Percentiles rank a stretch among this genome's conserved stretches.
These are phyloP conservation scores for Melanerpes aurifrons DNA, from an alignment of 2,113 vertebrate species.

Conservation along the genomic window DNA sequence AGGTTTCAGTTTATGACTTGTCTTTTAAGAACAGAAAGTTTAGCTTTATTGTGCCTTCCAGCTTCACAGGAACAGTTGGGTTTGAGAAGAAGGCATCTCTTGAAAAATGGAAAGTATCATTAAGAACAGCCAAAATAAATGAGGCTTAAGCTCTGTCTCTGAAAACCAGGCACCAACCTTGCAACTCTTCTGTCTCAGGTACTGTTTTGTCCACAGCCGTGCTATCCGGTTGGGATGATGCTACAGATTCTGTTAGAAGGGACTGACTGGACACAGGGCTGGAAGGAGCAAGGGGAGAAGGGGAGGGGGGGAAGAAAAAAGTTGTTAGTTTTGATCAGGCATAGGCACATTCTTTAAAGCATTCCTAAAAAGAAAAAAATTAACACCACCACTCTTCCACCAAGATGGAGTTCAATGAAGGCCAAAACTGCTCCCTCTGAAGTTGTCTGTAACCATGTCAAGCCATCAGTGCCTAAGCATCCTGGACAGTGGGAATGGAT, in stretches of 20 bases:
- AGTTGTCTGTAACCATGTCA: not conserved
- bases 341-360: not conserved
- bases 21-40: not conserved
- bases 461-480: not conserved
- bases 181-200: constrained; percentile 81
- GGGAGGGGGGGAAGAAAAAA: not conserved
- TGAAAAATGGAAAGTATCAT: not conserved
- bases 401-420: not conserved
- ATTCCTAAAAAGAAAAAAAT: not conserved
- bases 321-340: not conserved
- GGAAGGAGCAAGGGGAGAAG: not conserved
- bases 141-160: not conserved
- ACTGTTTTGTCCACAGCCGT: constrained; percentile 78
- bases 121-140: not conserved
- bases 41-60: not conserved
- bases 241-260: constrained; percentile 80
- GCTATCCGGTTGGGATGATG: constrained; percentile 78
- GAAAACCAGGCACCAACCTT: constrained; percentile 75
- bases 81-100: not conserved
- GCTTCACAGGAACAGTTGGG: not conserved
- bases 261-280: constrained; percentile 81
- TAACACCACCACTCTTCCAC: not conserved
- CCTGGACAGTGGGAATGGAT: not conserved
- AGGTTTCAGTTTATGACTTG: not conserved
- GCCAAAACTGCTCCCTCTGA: not conserved